These are phyloP conservation scores for Ptychoptera albimana DNA, from an alignment of 2,888 invertebrate species.

Conservation along the genomic window DNA sequence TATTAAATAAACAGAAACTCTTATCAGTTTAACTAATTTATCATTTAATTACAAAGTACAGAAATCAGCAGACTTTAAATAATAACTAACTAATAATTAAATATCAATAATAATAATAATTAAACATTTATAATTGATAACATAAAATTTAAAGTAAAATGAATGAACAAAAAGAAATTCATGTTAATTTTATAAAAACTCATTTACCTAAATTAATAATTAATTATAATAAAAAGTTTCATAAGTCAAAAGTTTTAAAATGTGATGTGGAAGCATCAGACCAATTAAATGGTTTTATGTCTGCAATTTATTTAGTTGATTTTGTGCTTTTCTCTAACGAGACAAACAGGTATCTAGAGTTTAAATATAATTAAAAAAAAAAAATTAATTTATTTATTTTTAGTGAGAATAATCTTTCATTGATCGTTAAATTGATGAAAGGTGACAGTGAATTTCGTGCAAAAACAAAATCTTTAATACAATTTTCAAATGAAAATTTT, in stretches of 20 bases:
- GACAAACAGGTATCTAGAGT: neutral
- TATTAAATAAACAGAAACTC: too few species aligned
- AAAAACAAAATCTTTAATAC: constrained; percentile 20
- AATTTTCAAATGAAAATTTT: constrained; percentile 25
- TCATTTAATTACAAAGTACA: too few species aligned
- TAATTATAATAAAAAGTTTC: neutral
- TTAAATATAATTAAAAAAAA: constrained; percentile 1
- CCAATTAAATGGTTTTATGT: constrained; percentile 9
- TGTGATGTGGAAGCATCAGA: neutral
- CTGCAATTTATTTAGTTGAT: constrained; percentile 7
- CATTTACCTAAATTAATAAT: too few species aligned
- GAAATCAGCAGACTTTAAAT: too few species aligned
- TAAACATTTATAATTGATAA: too few species aligned
- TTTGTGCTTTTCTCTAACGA: neutral
- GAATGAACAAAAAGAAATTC: too few species aligned
- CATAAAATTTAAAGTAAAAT: too few species aligned
- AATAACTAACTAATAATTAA: too few species aligned
- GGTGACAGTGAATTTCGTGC: constrained; percentile 21
- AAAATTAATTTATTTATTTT: constrained; percentile 1
- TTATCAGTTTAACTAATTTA: too few species aligned
- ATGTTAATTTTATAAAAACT: too few species aligned
- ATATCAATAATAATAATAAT: too few species aligned
- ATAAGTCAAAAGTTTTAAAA: constrained; percentile 2
- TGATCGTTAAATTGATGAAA: constrained; percentile 27
- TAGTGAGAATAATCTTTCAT: constrained; percentile 7